phyloP scores from a whole-genome alignment of 1,140 invertebrate genomes.

The Penaeus vannamei region DNA sequence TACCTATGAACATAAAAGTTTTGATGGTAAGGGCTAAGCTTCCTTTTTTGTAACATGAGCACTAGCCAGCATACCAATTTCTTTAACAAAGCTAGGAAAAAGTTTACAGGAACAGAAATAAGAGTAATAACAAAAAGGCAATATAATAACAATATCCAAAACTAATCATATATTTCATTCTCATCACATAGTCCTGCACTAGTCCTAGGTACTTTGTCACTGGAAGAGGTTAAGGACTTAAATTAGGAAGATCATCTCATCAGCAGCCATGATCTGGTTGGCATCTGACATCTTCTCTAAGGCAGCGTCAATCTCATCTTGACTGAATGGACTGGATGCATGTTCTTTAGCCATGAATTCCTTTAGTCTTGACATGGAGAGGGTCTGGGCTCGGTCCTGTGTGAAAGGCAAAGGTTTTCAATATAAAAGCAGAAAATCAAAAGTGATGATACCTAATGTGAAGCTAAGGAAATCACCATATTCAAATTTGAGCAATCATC shows the following conservation, averaged over 20 bases:
- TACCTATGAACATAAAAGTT: too few species aligned
- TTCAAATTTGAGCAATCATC: background rate
- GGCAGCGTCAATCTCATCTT: conserved; percentile 83
- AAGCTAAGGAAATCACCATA: background rate
- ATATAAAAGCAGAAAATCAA: background rate
- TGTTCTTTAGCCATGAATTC: conserved; percentile 78
- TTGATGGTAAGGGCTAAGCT: too few species aligned
- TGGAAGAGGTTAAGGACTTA: conserved; percentile 73
- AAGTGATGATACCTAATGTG: background rate
- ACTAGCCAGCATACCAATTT: too few species aligned
- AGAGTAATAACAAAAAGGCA: too few species aligned
- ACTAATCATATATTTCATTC: too few species aligned
- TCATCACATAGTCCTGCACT: too few species aligned
- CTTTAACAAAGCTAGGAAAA: too few species aligned
- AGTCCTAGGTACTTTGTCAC: background rate
- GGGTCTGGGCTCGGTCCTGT: conserved; percentile 79
- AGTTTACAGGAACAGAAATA: too few species aligned
- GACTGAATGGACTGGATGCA: conserved; percentile 76
- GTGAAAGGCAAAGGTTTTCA: conserved; percentile 74
- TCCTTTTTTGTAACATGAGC: too few species aligned
- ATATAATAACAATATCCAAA: too few species aligned
- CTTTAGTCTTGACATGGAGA: conserved; percentile 77
- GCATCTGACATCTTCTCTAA: conserved; percentile 87
- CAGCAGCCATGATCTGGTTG: conserved; percentile 93
- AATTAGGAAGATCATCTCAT: conserved; percentile 89